Evolutionary conservation across 35 echinoderm and acorn worm species (phyloP), one percentile per base, ranked within the genome.

Genomic region (Amphiura filiformis): DNA sequence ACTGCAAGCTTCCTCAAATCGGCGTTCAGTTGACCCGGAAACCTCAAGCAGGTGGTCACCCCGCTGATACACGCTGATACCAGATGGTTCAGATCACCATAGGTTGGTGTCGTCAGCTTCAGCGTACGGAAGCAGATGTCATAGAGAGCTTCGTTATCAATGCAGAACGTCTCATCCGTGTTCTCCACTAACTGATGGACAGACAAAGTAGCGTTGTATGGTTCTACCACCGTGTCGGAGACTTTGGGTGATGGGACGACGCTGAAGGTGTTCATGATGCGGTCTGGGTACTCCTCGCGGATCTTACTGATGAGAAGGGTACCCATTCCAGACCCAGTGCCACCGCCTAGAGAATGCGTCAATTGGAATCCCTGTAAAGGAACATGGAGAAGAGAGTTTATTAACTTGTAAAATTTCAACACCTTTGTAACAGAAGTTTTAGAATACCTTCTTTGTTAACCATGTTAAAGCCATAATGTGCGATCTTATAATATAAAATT

Each of bases 171-270:
- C n/a, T n/a, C n/a, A n/a, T n/a, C n/a, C n/a, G n/a, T n/a, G n/a
- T n/a, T n/a, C n/a, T n/a, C n/a, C n/a, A n/a, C n/a, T n/a, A n/a
- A n/a, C n/a, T n/a, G n/a, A n/a, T n/a, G n/a, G n/a, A n/a, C n/a
- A n/a, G 95, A 97, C 31, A 97, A 85, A 14, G 95, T 97, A 18
- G 95, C 95, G 42, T 97, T 94, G 95, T 97, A 97, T 14, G 95
- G 95, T 77, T 97, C 95, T 41, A 89, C 91, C 18, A 89, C 89
- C 77, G 94, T 95, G 83, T 95, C 93, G 15, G 93, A 95, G 32
- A 95, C 93, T 86, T 95, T 95, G 32, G 93, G 93, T 49, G 93
- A 95, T 70, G 93, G 93, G 1, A 95, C 93, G 56, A 95, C 93
- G 78, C 93, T 95, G 86, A 91, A 95, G 56, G 93, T 95, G 89